Evolutionary conservation across 2,113 vertebrate genomes (phyloP).

Genomic region (Malurus cyaneus): DNA sequence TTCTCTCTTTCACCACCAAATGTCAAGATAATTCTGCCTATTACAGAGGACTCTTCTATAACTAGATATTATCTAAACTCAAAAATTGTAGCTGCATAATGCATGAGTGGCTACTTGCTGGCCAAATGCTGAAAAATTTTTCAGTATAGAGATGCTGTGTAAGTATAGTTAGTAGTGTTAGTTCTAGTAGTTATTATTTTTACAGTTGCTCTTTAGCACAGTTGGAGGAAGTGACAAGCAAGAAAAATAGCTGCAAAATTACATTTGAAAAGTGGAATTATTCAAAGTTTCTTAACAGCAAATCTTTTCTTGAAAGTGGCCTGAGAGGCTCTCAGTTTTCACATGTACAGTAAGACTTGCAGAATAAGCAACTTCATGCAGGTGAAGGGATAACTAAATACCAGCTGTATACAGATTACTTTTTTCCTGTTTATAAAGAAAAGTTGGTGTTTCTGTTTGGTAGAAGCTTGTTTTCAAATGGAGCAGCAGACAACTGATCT

Average conservation of each 20-base stretch:
- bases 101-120: not conserved
- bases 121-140: not conserved
- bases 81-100: not conserved
- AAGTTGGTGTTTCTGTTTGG: not conserved
- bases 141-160: not conserved
- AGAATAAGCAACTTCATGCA: not conserved
- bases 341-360: not conserved
- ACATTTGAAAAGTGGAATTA: not conserved
- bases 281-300: not conserved
- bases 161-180: not conserved
- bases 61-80: not conserved
- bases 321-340: not conserved
- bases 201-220: not conserved
- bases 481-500: not conserved
- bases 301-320: not conserved
- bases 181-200: not conserved
- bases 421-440: not conserved
- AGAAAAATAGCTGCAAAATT: not conserved
- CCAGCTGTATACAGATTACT: not conserved
- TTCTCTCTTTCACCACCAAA: not conserved
- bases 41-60: not conserved
- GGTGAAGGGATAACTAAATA: not conserved
- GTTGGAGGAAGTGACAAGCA: not conserved
- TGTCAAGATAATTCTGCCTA: not conserved
- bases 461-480: not conserved